Percentiles rank a stretch among this genome's conserved stretches.
These are phyloP conservation scores for Microchrysa polita DNA, from an alignment of 2,888 invertebrate genomes.

Conservation along the genomic window DNA sequence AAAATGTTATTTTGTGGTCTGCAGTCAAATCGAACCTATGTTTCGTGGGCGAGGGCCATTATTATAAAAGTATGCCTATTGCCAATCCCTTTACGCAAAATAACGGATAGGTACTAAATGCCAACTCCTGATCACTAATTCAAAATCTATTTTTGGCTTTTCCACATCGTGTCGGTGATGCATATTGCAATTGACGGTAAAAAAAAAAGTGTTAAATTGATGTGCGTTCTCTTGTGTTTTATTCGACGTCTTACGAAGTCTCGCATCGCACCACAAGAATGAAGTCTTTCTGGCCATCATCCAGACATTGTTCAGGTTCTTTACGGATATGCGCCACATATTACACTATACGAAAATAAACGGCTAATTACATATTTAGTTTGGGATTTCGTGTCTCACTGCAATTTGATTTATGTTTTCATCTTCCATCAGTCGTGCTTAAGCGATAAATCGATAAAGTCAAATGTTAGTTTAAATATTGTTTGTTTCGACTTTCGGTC, in stretches of 20 bases:
- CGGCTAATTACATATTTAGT: slow-evolving; percentile 36
- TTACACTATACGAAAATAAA: slow-evolving; percentile 39
- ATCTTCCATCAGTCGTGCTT: background rate
- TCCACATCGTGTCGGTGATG: slow-evolving; percentile 36
- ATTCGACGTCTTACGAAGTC: slow-evolving; percentile 17
- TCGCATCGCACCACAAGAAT: slow-evolving; percentile 24
- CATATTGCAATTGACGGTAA: slow-evolving; percentile 26
- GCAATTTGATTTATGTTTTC: slow-evolving; percentile 34
- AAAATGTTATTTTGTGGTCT: no score
- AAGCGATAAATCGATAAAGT: no score
- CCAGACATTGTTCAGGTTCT: slow-evolving; percentile 34
- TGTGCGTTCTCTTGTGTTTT: slow-evolving; percentile 29
- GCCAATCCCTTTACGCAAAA: slow-evolving; percentile 9
- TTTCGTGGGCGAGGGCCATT: no score
- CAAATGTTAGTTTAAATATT: no score
- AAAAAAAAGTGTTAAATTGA: slow-evolving; percentile 37
- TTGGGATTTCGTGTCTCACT: slow-evolving; percentile 33
- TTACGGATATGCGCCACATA: slow-evolving; percentile 40
- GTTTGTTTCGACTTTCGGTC: no score
- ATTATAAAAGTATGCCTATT: no score
- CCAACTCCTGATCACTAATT: background rate
- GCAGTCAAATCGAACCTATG: no score
- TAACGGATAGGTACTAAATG: no score
- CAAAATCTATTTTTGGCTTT: slow-evolving; percentile 33
- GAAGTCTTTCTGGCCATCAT: slow-evolving; percentile 4